phyloP scores from a whole-genome alignment of 2,113 vertebrate genomes.

The Callipepla californica region DNA sequence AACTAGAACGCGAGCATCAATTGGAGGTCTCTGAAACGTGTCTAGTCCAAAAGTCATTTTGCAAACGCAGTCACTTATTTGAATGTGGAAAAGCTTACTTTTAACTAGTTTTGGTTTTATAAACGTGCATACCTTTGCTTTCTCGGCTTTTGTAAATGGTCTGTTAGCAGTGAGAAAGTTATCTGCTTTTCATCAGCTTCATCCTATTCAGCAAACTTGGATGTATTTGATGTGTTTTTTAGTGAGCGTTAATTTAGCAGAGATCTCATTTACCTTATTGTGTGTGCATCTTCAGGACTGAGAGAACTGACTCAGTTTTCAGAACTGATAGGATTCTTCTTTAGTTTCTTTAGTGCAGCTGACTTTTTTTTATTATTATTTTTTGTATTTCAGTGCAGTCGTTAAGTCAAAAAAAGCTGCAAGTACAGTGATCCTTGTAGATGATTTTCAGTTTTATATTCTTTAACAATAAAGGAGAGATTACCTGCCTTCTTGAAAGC shows the following conservation, averaged over 20 bases:
- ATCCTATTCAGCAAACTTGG: neutral
- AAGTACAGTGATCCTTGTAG: neutral
- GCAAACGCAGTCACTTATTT: neutral
- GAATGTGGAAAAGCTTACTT: neutral
- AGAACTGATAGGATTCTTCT: neutral
- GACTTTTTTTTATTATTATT: neutral
- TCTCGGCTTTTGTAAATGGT: neutral
- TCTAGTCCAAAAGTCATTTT: neutral
- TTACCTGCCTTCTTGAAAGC: conserved; percentile 23
- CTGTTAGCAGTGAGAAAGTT: neutral
- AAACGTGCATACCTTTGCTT: neutral
- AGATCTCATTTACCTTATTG: neutral
- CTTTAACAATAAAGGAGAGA: conserved; percentile 21
- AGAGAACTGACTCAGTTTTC: neutral
- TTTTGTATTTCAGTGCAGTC: neutral
- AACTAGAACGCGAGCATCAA: neutral
- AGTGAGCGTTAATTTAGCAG: neutral
- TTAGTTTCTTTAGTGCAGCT: neutral
- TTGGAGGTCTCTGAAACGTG: neutral
- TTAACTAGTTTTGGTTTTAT: neutral
- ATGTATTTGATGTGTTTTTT: neutral
- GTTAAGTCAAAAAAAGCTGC: neutral
- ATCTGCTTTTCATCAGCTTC: neutral
- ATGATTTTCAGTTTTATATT: conserved; percentile 5
- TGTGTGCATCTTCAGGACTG: neutral